phyloP scores from a whole-genome alignment of 1,140 invertebrate species.

The Tetragnatha versicolor region DNA sequence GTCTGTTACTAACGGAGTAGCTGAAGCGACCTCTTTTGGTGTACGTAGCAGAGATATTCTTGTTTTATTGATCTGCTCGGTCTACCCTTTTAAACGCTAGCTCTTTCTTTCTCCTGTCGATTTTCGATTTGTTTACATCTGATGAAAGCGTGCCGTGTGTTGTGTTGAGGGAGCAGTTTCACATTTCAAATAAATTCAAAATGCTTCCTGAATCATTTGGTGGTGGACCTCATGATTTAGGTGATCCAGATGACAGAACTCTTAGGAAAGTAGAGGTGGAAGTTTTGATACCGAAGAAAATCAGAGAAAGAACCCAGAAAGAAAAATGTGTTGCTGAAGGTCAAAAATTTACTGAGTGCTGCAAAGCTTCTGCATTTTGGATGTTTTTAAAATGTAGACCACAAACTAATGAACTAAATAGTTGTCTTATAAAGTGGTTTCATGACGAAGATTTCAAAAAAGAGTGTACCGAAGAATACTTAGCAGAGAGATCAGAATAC shows the following conservation, averaged over 20 bases:
- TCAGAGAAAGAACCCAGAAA: constrained; percentile 75
- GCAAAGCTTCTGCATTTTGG: constrained; percentile 72
- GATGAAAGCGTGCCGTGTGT: no score
- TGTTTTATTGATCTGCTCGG: no score
- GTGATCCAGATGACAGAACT: constrained; percentile 82
- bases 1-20: no score
- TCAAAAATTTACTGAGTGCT: constrained; percentile 68
- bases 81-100: no score
- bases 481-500: constrained; percentile 80
- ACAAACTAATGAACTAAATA: constrained; percentile 73
- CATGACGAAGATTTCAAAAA: constrained; percentile 76
- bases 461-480: constrained; percentile 78
- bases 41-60: no score
- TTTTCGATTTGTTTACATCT: no score
- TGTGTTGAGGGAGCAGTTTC: no score
- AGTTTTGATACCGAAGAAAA: constrained; percentile 83
- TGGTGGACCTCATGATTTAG: constrained; percentile 62
- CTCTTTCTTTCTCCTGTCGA: no score
- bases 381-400: constrained; percentile 78
- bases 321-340: constrained; percentile 80
- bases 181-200: neutral
- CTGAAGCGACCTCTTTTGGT: no score
- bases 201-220: constrained; percentile 22
- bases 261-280: constrained; percentile 84
- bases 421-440: constrained; percentile 76